These are phyloP conservation scores for Campopleginae sp. DNA, from an alignment of 2,888 invertebrate species.

Conservation along the genomic window DNA sequence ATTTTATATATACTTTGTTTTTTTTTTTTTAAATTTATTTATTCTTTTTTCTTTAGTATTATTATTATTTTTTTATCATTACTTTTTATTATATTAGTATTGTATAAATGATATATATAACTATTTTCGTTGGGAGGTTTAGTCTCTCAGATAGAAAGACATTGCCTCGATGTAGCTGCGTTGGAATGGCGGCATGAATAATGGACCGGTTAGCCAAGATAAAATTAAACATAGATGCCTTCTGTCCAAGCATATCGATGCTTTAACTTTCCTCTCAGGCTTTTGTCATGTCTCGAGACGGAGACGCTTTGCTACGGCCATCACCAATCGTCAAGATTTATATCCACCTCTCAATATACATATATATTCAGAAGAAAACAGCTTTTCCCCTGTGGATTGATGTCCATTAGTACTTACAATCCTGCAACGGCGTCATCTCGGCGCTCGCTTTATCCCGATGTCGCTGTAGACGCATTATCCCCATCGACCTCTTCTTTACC, in stretches of 20 bases:
- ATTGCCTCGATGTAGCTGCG: background rate
- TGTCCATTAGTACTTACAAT: constrained; percentile 61
- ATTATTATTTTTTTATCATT: too few species aligned
- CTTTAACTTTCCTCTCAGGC: constrained; percentile 17
- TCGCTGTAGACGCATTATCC: constrained; percentile 37
- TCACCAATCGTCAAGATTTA: constrained; percentile 1
- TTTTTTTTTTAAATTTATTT: too few species aligned
- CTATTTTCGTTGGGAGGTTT: too few species aligned
- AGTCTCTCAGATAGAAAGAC: background rate
- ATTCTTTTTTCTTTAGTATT: too few species aligned
- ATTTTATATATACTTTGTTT: too few species aligned
- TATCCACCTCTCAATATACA: background rate
- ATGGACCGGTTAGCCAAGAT: constrained; percentile 25
- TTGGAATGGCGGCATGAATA: constrained; percentile 24
- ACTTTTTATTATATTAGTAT: too few species aligned
- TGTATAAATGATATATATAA: too few species aligned
- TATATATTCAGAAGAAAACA: constrained; percentile 24
- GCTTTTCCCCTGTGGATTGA: constrained; percentile 53
- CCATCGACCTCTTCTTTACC: constrained; percentile 14
- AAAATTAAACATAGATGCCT: constrained; percentile 17
- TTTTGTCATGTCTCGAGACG: constrained; percentile 1
- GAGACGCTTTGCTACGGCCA: background rate
- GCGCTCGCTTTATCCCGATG: constrained; percentile 39
- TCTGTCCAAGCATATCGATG: constrained; percentile 25
- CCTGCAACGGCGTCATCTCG: constrained; percentile 56